A percentile compares a stretch with the other conserved stretches of the same genome.
These are phyloP conservation scores for Thumatha senex DNA, from an alignment of 2,888 invertebrate genomes.

Conservation along the genomic window DNA sequence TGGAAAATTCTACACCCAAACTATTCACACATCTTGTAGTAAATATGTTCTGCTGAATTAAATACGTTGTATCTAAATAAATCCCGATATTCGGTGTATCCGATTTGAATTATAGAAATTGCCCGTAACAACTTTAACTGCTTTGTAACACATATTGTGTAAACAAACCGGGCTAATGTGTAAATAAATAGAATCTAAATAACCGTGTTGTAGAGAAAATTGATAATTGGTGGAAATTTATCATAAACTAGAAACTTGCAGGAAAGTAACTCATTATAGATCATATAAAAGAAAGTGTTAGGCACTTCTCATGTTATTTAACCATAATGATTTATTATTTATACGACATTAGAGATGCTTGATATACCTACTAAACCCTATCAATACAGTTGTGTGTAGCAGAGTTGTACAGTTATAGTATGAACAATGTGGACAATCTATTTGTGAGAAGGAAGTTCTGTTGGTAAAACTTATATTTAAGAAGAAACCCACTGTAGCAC, in stretches of 20 bases:
- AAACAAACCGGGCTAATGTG: conserved; percentile 47
- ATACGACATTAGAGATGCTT: no score
- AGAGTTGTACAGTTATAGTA: no score
- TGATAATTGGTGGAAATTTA: conserved; percentile 34
- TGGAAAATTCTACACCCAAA: no score
- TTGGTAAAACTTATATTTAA: no score
- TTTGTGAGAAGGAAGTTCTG: no score
- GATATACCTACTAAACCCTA: no score
- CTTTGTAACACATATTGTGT: conserved; percentile 23
- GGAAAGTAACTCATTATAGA: not conserved
- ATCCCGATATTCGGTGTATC: not conserved
- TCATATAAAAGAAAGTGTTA: not conserved
- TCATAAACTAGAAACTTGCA: conserved; percentile 23
- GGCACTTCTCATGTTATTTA: no score
- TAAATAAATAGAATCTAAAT: conserved; percentile 28
- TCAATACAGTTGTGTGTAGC: no score
- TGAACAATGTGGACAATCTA: no score
- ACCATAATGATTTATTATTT: no score
- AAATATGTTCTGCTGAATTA: conserved; percentile 4
- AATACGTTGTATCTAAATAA: conserved; percentile 13
- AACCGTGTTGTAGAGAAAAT: conserved; percentile 33
- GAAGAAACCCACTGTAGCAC: no score
- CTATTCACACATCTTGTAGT: not conserved
- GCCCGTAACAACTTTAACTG: conserved; percentile 24
- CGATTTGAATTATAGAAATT: conserved; percentile 14